Evolutionary conservation across 92 coral and sea anemone genomes (phyloP), one percentile per base, ranked within the genome.

Genomic region (Epizoanthus rinbou): DNA sequence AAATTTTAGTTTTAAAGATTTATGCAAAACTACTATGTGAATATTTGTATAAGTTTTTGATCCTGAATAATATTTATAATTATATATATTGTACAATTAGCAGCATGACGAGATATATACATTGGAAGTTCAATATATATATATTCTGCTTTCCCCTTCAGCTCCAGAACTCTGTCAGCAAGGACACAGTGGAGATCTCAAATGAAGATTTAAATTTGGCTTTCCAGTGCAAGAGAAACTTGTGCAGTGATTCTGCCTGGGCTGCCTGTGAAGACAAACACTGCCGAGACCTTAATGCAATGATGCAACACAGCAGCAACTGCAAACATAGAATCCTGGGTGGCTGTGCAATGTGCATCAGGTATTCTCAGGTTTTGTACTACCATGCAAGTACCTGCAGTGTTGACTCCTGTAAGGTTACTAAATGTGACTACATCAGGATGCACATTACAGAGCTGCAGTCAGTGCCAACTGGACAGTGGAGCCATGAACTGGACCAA

Each of bases 281-380:
- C 16, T 90, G 93, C 70, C 87, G n/a, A 63, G 80, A 68, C 22
- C 69, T 85, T 57, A 79, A 80, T 45, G 21, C 9, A 6, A 65
- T 67, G 58, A 75, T 84, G 13, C 3, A 23, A 52, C 93, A 90
- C 74, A 84, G 91, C 16, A 71, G 33, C 74, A 76, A 69, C 17
- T 89, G 92, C 66, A 73, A 19, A 6, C 64, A 74, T 54, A 78
- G 75, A 73, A 85, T 79, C 1, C 69, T 90, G 11, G 91, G 93
- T 31, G 91, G 91, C 15, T 90, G 93, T 47, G 22, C 8, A 8
- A 22, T 18, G 18, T 90, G 93, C 74, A 43, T 41, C 41, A n/a
- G 47, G 15, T 76, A 62, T 15, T 37, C 28, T 6, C 58, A 87
- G 8, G 39, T 70, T 22, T 75, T 87, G 15, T 35, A 71, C 33